Base-by-base conservation (phyloP, 1,140 invertebrate genomes). In the Lycorma delicatula region DNA sequence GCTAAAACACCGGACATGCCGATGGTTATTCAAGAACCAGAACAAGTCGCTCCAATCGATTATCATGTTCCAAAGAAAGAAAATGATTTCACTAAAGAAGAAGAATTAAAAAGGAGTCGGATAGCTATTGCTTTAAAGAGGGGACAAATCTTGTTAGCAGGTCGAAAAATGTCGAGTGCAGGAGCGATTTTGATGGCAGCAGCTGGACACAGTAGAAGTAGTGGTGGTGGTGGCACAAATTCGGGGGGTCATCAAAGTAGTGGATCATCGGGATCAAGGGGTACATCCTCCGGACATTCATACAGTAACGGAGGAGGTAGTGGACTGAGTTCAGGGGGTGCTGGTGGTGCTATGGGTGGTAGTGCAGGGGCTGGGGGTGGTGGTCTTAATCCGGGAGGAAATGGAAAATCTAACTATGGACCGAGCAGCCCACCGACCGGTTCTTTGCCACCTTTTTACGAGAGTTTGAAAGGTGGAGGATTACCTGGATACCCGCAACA, bases 11-110 rank as follows among this genome's bases (percentile, higher is more conserved):
- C n/a, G n/a, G n/a, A n/a, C n/a, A n/a, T n/a, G n/a, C n/a, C n/a
- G 52, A 61, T 72, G 26, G 68, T 71, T 11, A 69, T 67, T 3
- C 71, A 70, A 50, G 75, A 77, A 59, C 79, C 78, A 0, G 76
- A 77, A 64, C 83, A 91, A 73, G 88, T 91, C 46, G 87, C 89
- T 62, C 89, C 89, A 0, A 91, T 92, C 51, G 87, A 92, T 67
- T 92, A 92, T 70, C 87, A 86, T 63, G 86, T 92, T 55, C 87
- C 87, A 16, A 90, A 87, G 70, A 81, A 59, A 80, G 83, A 20
- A 80, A 84, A 60, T 71, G 56, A 58, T 16, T 22, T 46, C 67
- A 68, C 18, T 63, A 68, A 6, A 55, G 68, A 16, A 60, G 70
- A 51, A 73, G 61, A 76, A 74, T 59, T 68, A 11, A 71, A 72